Conservation (phyloP, 2,888 invertebrate species). For the Drosophila rellima region DNA sequence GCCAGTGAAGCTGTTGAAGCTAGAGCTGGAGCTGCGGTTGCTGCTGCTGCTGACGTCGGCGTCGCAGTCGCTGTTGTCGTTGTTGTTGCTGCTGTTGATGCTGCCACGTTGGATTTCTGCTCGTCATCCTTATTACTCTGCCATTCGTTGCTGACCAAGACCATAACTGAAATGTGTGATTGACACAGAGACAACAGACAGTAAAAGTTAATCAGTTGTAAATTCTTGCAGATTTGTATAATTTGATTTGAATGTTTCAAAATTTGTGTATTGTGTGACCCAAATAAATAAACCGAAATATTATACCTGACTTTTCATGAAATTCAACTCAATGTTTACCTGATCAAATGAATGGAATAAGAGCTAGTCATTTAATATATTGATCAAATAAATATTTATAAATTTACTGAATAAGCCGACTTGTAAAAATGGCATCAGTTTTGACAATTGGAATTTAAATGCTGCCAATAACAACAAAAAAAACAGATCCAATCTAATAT, state of each 20-base stretch:
- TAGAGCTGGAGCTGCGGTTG: slow-evolving; percentile 35
- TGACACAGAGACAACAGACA: slow-evolving; percentile 4
- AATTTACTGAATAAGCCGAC: neutral
- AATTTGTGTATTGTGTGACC: slow-evolving; percentile 35
- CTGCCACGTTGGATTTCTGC: slow-evolving; percentile 52
- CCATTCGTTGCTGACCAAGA: slow-evolving; percentile 85
- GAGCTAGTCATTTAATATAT: neutral
- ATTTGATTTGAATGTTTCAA: slow-evolving; percentile 37
- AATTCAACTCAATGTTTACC: slow-evolving; percentile 30
- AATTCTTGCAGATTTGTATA: slow-evolving; percentile 13
- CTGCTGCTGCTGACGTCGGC: slow-evolving; percentile 26
- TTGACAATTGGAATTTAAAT: neutral
- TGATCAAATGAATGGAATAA: slow-evolving; percentile 14
- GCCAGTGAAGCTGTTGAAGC: slow-evolving; percentile 19
- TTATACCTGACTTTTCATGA: slow-evolving; percentile 11
- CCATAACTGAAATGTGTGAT: slow-evolving; percentile 77
- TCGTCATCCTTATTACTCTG: slow-evolving; percentile 76
- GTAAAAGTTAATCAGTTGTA: slow-evolving; percentile 2
- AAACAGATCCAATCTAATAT: neutral
- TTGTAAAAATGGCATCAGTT: neutral
- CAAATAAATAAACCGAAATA: slow-evolving; percentile 29
- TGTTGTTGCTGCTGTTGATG: slow-evolving; percentile 51
- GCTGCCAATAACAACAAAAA: neutral
- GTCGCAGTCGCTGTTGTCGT: slow-evolving; percentile 30
- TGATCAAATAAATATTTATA: neutral